Evolutionary conservation across 2,888 invertebrate species (phyloP), one percentile per base, ranked within the genome.

Genomic region (Tromatobia lineatoria): DNA sequence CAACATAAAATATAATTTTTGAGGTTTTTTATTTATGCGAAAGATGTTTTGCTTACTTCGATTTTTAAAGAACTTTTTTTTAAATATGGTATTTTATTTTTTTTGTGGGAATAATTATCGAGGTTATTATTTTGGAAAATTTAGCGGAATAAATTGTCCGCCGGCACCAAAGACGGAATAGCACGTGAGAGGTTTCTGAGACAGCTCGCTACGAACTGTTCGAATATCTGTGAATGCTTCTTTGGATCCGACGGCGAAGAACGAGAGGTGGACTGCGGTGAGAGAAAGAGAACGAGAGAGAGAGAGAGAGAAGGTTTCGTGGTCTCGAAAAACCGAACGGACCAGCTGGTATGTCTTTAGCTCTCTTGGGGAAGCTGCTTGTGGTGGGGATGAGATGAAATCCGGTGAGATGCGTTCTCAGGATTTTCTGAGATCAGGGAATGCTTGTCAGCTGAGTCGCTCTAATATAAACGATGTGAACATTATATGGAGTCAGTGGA

Each of bases 221-320:
- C 34, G 59, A 59, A 59, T 59, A 59, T 59, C 7, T 59, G 29
- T 59, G 59, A 59, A 59, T 59, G 59, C 59, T 59, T 59, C 59
- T 59, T 59, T n/a, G 34, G 59, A 34, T 34, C 34, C 59, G 59
- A 8, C n/a, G 59, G 59, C n/a, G 59, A 34, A 59, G 34, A 29
- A 7, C 34, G 34, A 34, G 59, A 15, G 59, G 15, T 29, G 15
- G 2, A 34, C 2, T 2, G 15, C 34, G 34, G 1, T 34, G 34
- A 64, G 61, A 64, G 61, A 38, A 8, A 18, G 34, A 61, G 61
- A 10, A n/a, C 34, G 61, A 47, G 15, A 3, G 15, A 18, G 38
- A 59, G 59, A 61, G 59, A 61, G n/a, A n/a, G 34, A 61, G 59
- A 61, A 29, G 61, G 18, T 64, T 61, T 61, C 34, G 34, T 64